Evolutionary conservation across 2,797 vertebrate genomes (phyloP).

Genomic region (Spondyliosoma cantharus): DNA sequence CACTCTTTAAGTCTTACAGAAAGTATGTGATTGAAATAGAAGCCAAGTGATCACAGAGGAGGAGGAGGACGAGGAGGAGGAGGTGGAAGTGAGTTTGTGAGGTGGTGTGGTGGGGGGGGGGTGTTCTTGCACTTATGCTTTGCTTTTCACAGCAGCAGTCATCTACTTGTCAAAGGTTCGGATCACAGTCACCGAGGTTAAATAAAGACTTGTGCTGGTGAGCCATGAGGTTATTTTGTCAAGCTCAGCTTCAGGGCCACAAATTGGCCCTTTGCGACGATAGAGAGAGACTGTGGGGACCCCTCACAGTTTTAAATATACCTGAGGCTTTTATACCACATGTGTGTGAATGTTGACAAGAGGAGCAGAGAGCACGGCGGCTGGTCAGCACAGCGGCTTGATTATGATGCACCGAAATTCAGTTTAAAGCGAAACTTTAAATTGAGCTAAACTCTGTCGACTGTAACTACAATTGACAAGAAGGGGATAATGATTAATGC

Average conservation of each 20-base stretch:
- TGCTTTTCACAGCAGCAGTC: constrained; percentile 37
- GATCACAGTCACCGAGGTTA: constrained; percentile 48
- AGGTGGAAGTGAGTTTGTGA: too few relatives aligned
- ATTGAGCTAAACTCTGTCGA: too few relatives aligned
- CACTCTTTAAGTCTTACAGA: constrained; percentile 65
- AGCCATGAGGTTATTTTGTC: constrained; percentile 65
- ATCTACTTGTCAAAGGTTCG: constrained; percentile 43
- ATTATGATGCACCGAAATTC: constrained; percentile 26
- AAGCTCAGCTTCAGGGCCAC: constrained; percentile 24
- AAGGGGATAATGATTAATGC: neutral
- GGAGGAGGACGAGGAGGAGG: neutral
- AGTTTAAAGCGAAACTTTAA: too few relatives aligned
- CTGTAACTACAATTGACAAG: neutral
- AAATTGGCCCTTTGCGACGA: neutral
- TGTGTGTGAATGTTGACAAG: constrained; percentile 68
- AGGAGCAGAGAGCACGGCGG: constrained; percentile 6
- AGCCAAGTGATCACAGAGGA: constrained; percentile 52
- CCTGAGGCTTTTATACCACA: constrained; percentile 62
- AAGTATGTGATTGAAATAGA: constrained; percentile 85
- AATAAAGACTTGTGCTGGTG: constrained; percentile 47
- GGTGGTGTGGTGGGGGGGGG: neutral
- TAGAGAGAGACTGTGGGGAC: constrained; percentile 24
- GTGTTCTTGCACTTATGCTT: constrained; percentile 10
- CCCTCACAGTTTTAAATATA: constrained; percentile 57
- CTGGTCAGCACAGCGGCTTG: constrained; percentile 12